Evolutionary conservation across 1,140 invertebrate species (phyloP).

Genomic region (Aphaenogaster rudis): DNA sequence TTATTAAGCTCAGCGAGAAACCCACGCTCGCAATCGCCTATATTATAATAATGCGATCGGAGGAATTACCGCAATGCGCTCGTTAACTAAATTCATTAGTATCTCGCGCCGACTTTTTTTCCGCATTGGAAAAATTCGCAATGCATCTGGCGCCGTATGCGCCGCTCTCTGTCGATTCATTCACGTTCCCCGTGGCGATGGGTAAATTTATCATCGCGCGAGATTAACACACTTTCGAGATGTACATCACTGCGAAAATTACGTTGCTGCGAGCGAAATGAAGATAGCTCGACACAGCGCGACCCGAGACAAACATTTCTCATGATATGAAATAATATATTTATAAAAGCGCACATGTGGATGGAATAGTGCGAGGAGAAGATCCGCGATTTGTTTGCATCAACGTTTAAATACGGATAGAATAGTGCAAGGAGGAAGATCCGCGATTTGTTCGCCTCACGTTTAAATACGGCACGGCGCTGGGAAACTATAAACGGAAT

Average conservation of each 20-base stretch:
- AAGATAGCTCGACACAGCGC: not conserved
- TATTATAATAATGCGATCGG: conserved; percentile 26
- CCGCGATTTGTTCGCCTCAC: not conserved
- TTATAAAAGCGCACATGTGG: not conserved
- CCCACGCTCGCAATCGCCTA: not conserved
- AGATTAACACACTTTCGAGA: conserved; percentile 34
- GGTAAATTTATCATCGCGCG: conserved; percentile 29
- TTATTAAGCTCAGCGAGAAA: not conserved
- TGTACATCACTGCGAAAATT: conserved; percentile 15
- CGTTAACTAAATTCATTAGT: conserved; percentile 20
- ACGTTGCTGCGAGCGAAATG: conserved; percentile 10
- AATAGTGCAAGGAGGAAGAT: not conserved
- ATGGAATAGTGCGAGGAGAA: not conserved
- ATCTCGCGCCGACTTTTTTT: not conserved
- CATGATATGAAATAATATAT: conserved; percentile 20
- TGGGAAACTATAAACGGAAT: conserved; percentile 10
- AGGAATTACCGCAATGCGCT: not conserved
- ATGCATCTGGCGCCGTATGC: not conserved
- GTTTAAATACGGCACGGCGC: not conserved
- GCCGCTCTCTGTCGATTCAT: conserved; percentile 7
- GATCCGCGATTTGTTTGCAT: too few species aligned
- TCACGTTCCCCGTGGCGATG: conserved; percentile 9
- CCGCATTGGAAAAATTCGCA: not conserved
- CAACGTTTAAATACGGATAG: not conserved
- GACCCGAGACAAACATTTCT: not conserved